A percentile compares a stretch with the other conserved stretches of the same genome.
phyloP scores from a whole-genome alignment of 2,113 vertebrate species.

The Platichthys stellatus region DNA sequence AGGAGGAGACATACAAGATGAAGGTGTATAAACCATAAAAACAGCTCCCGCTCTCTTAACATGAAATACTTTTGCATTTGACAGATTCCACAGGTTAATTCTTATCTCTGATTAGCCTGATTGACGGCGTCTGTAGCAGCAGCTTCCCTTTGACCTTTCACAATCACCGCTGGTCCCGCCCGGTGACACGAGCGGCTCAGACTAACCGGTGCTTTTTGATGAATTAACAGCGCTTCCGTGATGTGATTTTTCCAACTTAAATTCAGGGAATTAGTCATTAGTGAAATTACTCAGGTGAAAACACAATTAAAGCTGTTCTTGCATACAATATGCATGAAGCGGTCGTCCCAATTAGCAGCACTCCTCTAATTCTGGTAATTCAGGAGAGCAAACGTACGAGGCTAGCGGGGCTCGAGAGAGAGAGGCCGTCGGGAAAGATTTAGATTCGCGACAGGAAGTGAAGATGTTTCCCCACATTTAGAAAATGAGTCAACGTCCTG shows the following conservation, averaged over 20 bases:
- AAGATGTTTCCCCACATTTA: not conserved
- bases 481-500: not conserved
- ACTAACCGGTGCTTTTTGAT: constrained; percentile 13
- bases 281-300: constrained; percentile 63
- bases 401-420: not conserved
- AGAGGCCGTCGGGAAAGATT: not conserved
- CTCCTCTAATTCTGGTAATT: constrained; percentile 12
- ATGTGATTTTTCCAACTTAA: constrained; percentile 48
- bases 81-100: not conserved
- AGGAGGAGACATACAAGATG: not conserved
- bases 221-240: constrained; percentile 27
- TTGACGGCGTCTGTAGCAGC: not conserved
- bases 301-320: constrained; percentile 54
- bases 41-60: not conserved
- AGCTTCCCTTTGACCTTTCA: not conserved
- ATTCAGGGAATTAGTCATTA: constrained; percentile 68
- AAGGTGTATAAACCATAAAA: not conserved
- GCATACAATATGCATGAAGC: constrained; percentile 59
- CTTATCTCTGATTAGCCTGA: not conserved
- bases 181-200: constrained; percentile 41
- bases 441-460: not conserved
- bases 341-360: constrained; percentile 52
- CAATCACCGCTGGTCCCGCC: constrained; percentile 22
- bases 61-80: not conserved
- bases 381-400: not conserved